Evolutionary conservation across 2,888 invertebrate genomes (phyloP), one percentile per base, ranked within the genome.

Genomic region (Clostera curtula): DNA sequence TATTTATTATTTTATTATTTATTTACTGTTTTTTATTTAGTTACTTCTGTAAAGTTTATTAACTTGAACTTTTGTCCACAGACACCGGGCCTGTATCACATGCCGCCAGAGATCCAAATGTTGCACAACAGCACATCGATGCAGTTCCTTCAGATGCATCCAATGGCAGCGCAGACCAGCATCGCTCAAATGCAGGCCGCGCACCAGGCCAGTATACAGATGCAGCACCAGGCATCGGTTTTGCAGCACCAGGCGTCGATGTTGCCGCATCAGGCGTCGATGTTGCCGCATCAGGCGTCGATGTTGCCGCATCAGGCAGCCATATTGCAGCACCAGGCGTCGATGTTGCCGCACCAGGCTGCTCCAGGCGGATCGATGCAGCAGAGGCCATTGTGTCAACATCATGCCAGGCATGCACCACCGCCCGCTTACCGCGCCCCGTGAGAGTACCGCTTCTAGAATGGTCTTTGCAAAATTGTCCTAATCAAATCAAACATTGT

Each of bases 101-200:
- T 79, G 82, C 83, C 83, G 65, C 83, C 83, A 14, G 82, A 80
- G 57, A 56, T 80, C 59, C 72, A 72, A 32, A 43, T 76, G 74
- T 52, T 79, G 52, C 80, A 79, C 61, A 58, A 54, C 61, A 76
- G 79, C 59, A 56, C 74, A 20, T 77, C 79, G 24, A 57, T 75
- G 73, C 80, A 77, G 48, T 79, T 72, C 49, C 62, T 76, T 39
- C 76, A 73, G 46, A 56, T 70, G 69, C 79, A 73, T 36, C 67
- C 66, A 35, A 55, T 65, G 54, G 49, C 50, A 25, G 37, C 47
- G 36, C 59, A 53, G 29, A 53, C 56, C 21, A 50, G 49, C 34
- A 41, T 56, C 32, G 36, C 40, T 16, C 67, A 62, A 42, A 48
- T 55, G 52, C 62, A 56, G 35, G 45, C 48, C 8, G 45, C 31